phyloP scores from a whole-genome alignment of 2,797 vertebrate genomes.

The Acanthurus lineatus region DNA sequence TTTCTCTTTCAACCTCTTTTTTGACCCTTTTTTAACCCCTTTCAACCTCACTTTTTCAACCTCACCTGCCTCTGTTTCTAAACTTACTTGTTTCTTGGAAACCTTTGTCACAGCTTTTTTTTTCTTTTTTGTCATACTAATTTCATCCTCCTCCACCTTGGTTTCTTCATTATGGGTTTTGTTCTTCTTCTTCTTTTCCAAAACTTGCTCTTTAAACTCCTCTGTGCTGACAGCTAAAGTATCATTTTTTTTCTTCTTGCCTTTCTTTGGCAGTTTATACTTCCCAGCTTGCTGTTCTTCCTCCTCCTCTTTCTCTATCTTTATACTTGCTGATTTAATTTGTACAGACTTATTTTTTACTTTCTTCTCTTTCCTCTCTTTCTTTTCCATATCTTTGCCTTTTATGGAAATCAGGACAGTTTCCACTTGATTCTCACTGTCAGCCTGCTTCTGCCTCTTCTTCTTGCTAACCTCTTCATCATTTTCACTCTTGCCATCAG shows the following conservation, averaged over 20 bases:
- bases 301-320: conserved; percentile 15
- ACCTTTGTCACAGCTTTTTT: conserved; percentile 23
- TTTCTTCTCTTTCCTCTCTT: conserved; percentile 43
- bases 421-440: conserved; percentile 10
- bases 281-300: conserved; percentile 1
- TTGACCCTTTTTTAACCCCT: not conserved
- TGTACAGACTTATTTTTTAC: conserved; percentile 36
- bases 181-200: conserved; percentile 49
- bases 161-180: conserved; percentile 15
- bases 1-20: conserved; percentile 50
- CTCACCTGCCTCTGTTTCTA: conserved; percentile 12
- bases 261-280: conserved; percentile 29
- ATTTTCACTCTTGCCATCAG: conserved; percentile 14
- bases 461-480: conserved; percentile 17
- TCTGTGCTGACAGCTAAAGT: conserved; percentile 9
- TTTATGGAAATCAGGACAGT: not conserved
- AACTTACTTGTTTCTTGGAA: conserved; percentile 8
- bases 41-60: conserved; percentile 15
- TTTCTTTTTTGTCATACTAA: conserved; percentile 35
- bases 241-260: conserved; percentile 42
- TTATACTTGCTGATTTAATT: conserved; percentile 17
- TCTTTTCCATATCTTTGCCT: conserved; percentile 16
- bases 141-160: not conserved
- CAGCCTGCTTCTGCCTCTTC: conserved; percentile 40
- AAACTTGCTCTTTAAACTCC: conserved; percentile 22